Percentiles rank a stretch among this genome's conserved stretches.
Conservation (phyloP, 2,113 vertebrate genomes). For the Tyto alba region DNA sequence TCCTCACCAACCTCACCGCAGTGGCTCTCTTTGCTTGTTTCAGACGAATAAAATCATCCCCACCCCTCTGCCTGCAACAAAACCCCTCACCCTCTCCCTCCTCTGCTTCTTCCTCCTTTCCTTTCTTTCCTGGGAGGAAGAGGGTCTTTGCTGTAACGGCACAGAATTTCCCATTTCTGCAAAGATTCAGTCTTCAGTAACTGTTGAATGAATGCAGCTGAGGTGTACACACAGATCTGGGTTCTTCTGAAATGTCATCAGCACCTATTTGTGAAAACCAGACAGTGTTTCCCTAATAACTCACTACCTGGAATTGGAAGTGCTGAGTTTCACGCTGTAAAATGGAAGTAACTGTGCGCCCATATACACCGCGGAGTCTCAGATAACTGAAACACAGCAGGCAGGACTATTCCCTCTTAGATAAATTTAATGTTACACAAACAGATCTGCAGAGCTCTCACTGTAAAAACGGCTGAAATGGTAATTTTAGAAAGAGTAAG, state of each 20-base stretch:
- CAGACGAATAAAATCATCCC: not conserved
- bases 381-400: not conserved
- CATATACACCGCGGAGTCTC: accelerated
- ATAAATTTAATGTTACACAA: not conserved
- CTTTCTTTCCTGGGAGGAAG: not conserved
- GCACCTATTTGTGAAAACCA: not conserved
- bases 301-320: not conserved
- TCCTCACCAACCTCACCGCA: accelerated
- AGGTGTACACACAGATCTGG: too few species aligned
- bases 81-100: not conserved
- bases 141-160: not conserved
- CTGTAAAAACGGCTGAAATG: not conserved
- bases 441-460: not conserved
- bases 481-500: not conserved
- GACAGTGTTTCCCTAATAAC: not conserved
- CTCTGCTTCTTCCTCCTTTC: not conserved
- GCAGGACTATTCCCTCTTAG: not conserved
- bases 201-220: not conserved
- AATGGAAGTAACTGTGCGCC: not conserved
- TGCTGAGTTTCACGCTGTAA: not conserved
- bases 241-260: not conserved
- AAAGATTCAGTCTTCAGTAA: not conserved
- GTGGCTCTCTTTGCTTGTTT: too few species aligned
- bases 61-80: not conserved
- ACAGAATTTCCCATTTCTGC: not conserved